These are phyloP conservation scores for Oceanodroma leucorhoa DNA, from an alignment of 2,797 vertebrate genomes.

Conservation along the genomic window DNA sequence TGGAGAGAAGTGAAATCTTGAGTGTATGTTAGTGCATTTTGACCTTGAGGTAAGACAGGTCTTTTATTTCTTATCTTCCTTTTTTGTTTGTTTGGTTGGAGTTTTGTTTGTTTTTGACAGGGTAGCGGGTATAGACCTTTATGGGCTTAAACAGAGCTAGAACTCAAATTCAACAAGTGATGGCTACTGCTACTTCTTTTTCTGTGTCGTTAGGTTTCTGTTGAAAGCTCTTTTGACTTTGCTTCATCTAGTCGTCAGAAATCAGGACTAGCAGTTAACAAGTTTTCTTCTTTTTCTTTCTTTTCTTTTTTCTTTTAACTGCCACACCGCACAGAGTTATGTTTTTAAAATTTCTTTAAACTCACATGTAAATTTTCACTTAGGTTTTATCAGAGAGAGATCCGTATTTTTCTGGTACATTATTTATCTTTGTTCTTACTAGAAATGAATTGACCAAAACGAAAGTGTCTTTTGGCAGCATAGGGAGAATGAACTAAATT, in stretches of 20 bases:
- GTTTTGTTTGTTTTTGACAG: neutral
- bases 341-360: neutral
- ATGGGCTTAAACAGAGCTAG: neutral
- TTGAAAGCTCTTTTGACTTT: neutral
- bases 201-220: neutral
- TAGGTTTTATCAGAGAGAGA: neutral
- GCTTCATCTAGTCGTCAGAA: neutral
- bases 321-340: rapidly evolving
- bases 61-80: neutral
- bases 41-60: neutral
- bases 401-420: neutral
- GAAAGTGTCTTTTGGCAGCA: neutral
- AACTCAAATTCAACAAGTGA: neutral
- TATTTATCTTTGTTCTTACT: neutral
- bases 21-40: neutral
- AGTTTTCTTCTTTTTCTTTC: neutral
- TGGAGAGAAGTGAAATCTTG: neutral
- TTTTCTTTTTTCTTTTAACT: neutral
- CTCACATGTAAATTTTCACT: neutral
- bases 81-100: neutral
- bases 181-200: neutral
- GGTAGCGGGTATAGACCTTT: neutral
- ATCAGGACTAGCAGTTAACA: neutral
- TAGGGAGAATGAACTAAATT: neutral
- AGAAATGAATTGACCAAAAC: neutral